Base-by-base conservation (phyloP, 2,888 invertebrate species). In the Neoaliturus tenellus region DNA sequence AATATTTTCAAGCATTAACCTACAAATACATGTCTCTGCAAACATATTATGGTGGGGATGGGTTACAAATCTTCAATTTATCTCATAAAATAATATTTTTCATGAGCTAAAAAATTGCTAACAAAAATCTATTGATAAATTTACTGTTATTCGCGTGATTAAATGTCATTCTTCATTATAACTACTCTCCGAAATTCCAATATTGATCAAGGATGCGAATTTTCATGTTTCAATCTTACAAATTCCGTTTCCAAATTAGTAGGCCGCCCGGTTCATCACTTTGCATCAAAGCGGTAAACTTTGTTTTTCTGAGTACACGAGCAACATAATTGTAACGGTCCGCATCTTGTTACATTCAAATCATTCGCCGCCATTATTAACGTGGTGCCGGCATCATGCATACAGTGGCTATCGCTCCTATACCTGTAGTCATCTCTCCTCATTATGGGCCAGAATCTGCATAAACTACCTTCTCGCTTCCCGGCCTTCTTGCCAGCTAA, bases 271-370 rank as follows among this genome's bases (percentile, higher is more conserved):
- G 14, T 48, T 48, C 48, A 48, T 6, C 17, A 17, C 48, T 48
- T 48, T 17, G 17, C 48, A 48, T 14, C 4, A 48, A 14, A 48
- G 48, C n/a, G 17, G 48, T 48, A 14, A n/a, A 58, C 14, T 58
- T 58, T 58, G 58, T 58, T 58, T 58, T 58, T 58, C 23, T 58
- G 17, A 25, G 23, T 58, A 23, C 48, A 48, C 58, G 58, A 25
- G 58, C 58, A 58, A 25, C 58, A 58, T 58, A 58, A 58, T 58
- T 58, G 23, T 58, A 58, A 58, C 58, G 58, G 58, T 14, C 58
- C 4, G 25, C 5, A 25, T 20, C 58, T 25, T 58, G 58, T 58
- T 58, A 58, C 25, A 25, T 58, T 58, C 5, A 58, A 25, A 58
- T 58, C 23, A 58, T 58, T 58, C 58, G 25, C 25, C 58, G 25